Conservation (phyloP, 2,888 invertebrate genomes). For the Rhimphoctona megacephalus region DNA sequence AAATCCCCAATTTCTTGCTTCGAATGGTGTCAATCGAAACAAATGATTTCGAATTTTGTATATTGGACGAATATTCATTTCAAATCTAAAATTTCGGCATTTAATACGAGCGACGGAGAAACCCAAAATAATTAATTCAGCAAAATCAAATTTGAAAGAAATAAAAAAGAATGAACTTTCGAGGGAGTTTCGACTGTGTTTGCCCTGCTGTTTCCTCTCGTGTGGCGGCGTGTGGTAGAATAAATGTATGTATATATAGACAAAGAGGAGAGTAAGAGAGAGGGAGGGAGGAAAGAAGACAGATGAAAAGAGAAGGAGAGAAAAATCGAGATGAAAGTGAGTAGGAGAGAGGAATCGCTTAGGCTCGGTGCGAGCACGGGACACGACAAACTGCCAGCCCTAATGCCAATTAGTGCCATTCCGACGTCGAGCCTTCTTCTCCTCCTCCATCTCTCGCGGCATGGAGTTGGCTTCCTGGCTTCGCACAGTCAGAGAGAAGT, state of each 20-base stretch:
- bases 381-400: slow-evolving; percentile 83
- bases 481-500: slow-evolving; percentile 47
- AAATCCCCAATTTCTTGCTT: too few species aligned
- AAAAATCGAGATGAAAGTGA: slow-evolving; percentile 43
- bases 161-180: background rate
- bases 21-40: too few species aligned
- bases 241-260: background rate
- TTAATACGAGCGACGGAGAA: too few species aligned
- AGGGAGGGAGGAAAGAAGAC: background rate
- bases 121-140: background rate
- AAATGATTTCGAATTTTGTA: too few species aligned
- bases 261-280: background rate
- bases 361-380: slow-evolving; percentile 69
- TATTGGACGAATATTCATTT: too few species aligned
- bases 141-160: background rate
- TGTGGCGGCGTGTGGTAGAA: slow-evolving; percentile 11
- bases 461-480: slow-evolving; percentile 71
- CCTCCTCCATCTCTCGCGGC: slow-evolving; percentile 56
- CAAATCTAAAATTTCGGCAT: too few species aligned
- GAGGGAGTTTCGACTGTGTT: slow-evolving; percentile 12
- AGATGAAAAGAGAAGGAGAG: slow-evolving; percentile 1
- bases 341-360: slow-evolving; percentile 70
- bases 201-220: background rate
- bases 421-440: slow-evolving; percentile 74
- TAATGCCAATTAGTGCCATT: slow-evolving; percentile 85